phyloP scores from a whole-genome alignment of 2,797 vertebrate genomes.

The Podarcis siculus region DNA sequence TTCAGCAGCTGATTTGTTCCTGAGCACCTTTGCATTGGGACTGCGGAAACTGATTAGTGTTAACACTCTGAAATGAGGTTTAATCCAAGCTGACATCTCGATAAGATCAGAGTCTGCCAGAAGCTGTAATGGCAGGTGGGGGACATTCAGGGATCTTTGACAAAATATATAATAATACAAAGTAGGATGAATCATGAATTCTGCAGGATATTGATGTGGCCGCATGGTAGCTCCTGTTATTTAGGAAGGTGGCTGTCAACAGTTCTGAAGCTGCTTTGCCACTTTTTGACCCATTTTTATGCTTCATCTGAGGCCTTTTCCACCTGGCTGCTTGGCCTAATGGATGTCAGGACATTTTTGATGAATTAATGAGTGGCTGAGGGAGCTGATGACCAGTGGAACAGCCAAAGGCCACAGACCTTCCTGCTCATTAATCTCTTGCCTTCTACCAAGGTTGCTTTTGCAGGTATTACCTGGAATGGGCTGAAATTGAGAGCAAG shows the following conservation, averaged over 20 bases:
- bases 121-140: background rate
- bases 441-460: background rate
- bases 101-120: background rate
- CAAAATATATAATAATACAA: background rate
- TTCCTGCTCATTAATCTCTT: constrained; percentile 37
- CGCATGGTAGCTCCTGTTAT: background rate
- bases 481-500: background rate
- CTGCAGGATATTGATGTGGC: background rate
- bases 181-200: background rate
- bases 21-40: background rate
- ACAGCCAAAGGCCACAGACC: constrained; percentile 36
- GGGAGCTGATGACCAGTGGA: constrained; percentile 17
- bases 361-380: constrained; percentile 27
- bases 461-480: constrained; percentile 8
- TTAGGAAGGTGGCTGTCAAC: background rate
- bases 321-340: background rate
- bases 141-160: background rate
- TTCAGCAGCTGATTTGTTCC: background rate
- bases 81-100: background rate
- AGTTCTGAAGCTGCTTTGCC: constrained; percentile 1
- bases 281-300: background rate
- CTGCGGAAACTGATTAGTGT: background rate
- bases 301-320: constrained; percentile 1
- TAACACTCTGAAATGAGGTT: background rate
- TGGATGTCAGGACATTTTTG: constrained; percentile 22